Evolutionary conservation across 2,797 vertebrate genomes (phyloP).

Genomic region (Catostomus latipinnis): DNA sequence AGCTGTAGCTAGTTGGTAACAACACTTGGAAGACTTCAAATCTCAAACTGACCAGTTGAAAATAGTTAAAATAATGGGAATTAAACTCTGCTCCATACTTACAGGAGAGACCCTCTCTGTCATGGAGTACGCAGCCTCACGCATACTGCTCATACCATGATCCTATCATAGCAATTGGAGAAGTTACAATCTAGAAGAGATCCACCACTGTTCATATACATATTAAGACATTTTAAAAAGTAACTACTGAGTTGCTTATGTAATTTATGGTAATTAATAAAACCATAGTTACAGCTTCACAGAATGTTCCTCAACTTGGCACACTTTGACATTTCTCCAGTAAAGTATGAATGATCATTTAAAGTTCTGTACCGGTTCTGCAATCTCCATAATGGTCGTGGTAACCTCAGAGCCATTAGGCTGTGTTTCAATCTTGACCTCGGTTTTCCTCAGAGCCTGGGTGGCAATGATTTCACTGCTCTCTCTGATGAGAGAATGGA

Average conservation of each 20-base stretch:
- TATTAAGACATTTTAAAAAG: slow-evolving; percentile 4
- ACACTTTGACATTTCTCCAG: slow-evolving; percentile 17
- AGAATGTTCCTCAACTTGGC: slow-evolving; percentile 19
- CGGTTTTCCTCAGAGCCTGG: slow-evolving; percentile 80
- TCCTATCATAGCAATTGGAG: slow-evolving; percentile 71
- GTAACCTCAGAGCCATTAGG: slow-evolving; percentile 83
- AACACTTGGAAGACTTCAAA: background rate
- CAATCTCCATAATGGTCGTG: slow-evolving; percentile 78
- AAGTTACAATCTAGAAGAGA: slow-evolving; percentile 14
- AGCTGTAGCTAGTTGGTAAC: background rate
- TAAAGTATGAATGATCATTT: slow-evolving; percentile 6
- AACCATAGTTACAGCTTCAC: slow-evolving; percentile 5
- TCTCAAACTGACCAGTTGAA: background rate
- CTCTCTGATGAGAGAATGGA: slow-evolving; percentile 58
- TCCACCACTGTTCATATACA: background rate
- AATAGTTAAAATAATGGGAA: background rate
- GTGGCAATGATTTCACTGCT: slow-evolving; percentile 66
- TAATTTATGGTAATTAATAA: slow-evolving; percentile 23
- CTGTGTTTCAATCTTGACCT: slow-evolving; percentile 81
- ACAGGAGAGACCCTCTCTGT: slow-evolving; percentile 80
- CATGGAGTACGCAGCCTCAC: slow-evolving; percentile 76
- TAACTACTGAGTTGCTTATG: slow-evolving; percentile 1
- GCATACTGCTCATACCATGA: slow-evolving; percentile 69
- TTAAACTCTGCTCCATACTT: slow-evolving; percentile 62
- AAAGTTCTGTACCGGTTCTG: slow-evolving; percentile 80